These are phyloP conservation scores for Synaphobranchus kaupii DNA, from an alignment of 2,797 vertebrate species.

Conservation along the genomic window DNA sequence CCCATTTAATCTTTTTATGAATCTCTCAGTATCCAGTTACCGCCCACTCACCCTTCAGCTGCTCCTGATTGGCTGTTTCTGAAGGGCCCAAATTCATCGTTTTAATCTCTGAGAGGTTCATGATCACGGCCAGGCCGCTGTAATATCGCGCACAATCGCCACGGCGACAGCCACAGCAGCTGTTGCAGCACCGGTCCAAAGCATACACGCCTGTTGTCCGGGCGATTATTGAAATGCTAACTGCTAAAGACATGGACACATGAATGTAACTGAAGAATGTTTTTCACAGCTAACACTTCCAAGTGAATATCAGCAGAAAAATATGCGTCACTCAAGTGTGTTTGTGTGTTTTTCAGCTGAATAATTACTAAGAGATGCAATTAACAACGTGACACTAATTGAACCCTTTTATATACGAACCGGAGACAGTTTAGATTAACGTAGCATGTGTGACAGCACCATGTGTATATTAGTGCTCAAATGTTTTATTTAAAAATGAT, in stretches of 20 bases:
- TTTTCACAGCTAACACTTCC: too few relatives aligned
- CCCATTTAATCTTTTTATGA: not conserved
- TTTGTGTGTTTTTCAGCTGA: too few relatives aligned
- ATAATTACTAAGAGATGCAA: too few relatives aligned
- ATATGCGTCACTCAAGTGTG: too few relatives aligned
- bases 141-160: constrained; percentile 16
- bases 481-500: not conserved
- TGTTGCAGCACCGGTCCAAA: not conserved
- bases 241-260: constrained; percentile 26
- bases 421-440: too few relatives aligned
- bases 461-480: not conserved
- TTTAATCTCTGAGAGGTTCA: not conserved
- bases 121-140: not conserved
- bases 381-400: too few relatives aligned
- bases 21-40: not conserved
- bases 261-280: too few relatives aligned
- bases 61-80: not conserved
- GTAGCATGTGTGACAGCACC: too few relatives aligned
- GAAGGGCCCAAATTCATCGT: not conserved
- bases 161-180: constrained; percentile 20
- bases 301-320: too few relatives aligned
- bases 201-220: not conserved
- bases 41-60: not conserved
- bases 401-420: too few relatives aligned
- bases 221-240: not conserved